Conservation (phyloP, 2,797 vertebrate species). For the Tinamus major region DNA sequence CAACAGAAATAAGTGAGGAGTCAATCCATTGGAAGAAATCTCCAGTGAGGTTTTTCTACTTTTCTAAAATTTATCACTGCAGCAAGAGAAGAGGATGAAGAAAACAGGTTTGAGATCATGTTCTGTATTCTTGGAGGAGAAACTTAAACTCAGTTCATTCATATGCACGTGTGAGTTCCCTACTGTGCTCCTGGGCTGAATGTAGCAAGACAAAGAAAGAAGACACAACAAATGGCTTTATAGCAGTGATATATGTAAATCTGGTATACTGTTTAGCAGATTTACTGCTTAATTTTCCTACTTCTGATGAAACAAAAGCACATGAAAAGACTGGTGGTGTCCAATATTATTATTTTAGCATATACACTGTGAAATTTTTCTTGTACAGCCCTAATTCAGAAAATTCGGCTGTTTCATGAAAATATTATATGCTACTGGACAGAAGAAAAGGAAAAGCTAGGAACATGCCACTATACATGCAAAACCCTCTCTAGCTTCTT, state of each 20-base stretch:
- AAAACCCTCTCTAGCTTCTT: neutral
- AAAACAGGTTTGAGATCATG: neutral
- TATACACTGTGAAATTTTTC: neutral
- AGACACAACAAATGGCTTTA: neutral
- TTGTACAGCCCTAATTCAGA: neutral
- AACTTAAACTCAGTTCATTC: neutral
- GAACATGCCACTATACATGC: neutral
- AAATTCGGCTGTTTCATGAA: neutral
- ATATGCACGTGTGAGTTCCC: neutral
- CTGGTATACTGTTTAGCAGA: neutral
- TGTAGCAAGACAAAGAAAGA: neutral
- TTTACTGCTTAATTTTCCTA: neutral
- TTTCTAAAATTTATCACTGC: neutral
- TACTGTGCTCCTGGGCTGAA: neutral
- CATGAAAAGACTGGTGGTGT: neutral
- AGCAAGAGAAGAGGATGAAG: neutral
- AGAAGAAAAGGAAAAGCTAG: neutral
- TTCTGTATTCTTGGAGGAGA: neutral
- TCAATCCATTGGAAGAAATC: neutral
- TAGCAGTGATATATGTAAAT: neutral
- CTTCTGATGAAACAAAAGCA: neutral
- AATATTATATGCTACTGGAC: neutral
- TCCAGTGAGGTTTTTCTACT: rapidly evolving
- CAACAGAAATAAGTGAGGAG: neutral
- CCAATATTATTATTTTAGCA: neutral